Evolutionary conservation across 1,140 invertebrate species (phyloP).

Genomic region (Ips nitidus): DNA sequence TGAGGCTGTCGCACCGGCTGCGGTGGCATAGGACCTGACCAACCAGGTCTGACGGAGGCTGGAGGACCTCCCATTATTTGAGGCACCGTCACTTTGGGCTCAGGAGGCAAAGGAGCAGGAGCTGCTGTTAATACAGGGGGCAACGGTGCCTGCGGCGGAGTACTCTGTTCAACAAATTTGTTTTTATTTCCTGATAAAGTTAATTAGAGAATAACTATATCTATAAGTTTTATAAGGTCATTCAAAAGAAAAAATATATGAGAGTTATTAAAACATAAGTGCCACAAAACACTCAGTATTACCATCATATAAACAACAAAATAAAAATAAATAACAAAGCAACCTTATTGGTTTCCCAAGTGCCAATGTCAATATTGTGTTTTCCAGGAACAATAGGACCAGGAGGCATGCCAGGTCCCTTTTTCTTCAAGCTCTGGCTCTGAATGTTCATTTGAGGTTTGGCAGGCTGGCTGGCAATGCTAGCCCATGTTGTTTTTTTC

Average conservation of each 20-base stretch:
- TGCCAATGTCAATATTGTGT: slow-evolving; percentile 90
- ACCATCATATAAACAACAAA: too few species aligned
- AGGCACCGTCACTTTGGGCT: slow-evolving; percentile 29
- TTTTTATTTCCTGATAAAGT: neutral
- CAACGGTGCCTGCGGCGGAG: slow-evolving; percentile 45
- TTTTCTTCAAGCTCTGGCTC: slow-evolving; percentile 76
- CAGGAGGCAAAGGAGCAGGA: slow-evolving; percentile 6
- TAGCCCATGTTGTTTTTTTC: slow-evolving; percentile 95
- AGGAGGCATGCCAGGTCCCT: slow-evolving; percentile 84
- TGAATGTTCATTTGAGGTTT: slow-evolving; percentile 74
- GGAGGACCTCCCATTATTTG: slow-evolving; percentile 18
- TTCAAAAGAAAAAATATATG: too few species aligned
- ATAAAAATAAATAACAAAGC: neutral
- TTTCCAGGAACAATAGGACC: slow-evolving; percentile 88
- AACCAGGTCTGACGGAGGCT: slow-evolving; percentile 52
- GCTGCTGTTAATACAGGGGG: slow-evolving; percentile 13
- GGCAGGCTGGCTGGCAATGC: slow-evolving; percentile 94
- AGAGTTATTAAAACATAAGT: too few species aligned
- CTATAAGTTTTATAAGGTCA: too few species aligned
- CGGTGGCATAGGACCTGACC: slow-evolving; percentile 53
- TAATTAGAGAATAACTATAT: neutral
- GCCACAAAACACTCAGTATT: too few species aligned
- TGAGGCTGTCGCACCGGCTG: slow-evolving; percentile 41
- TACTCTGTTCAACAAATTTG: slow-evolving; percentile 28
- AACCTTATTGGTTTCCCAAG: slow-evolving; percentile 63